Percentiles rank a stretch among this genome's conserved stretches.
These are phyloP conservation scores for Caretta caretta DNA, from an alignment of 2,113 vertebrate species.

Conservation along the genomic window DNA sequence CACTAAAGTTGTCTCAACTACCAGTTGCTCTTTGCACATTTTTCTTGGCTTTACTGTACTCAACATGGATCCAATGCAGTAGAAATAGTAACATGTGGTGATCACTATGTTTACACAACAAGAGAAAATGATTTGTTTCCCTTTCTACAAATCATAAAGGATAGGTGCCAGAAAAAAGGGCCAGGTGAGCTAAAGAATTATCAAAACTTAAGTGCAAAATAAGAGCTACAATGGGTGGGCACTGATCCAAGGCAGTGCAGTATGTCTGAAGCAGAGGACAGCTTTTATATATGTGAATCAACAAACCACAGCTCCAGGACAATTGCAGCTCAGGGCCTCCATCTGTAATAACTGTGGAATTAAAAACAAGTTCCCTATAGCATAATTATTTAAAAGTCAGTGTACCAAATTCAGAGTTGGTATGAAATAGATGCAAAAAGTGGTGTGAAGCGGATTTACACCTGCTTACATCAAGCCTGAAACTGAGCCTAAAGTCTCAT, in stretches of 20 bases:
- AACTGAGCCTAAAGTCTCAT: background rate
- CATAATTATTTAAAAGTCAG: background rate
- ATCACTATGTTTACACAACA: background rate
- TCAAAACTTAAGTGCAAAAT: background rate
- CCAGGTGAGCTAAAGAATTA: background rate
- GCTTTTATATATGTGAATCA: background rate
- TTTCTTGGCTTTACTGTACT: background rate
- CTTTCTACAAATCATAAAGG: background rate
- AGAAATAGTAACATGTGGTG: background rate
- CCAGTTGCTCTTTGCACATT: background rate
- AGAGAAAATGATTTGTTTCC: background rate
- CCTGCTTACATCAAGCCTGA: background rate
- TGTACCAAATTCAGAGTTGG: background rate
- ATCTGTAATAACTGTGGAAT: background rate
- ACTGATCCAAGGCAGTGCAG: background rate
- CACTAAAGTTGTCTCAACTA: background rate
- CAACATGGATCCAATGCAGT: background rate
- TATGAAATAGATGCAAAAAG: background rate
- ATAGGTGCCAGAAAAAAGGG: background rate
- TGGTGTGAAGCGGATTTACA: background rate
- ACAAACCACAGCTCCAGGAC: background rate
- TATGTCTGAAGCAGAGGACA: background rate
- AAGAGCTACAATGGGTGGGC: background rate
- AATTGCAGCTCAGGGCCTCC: background rate
- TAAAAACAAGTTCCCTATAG: background rate